Evolutionary conservation across 2,888 invertebrate species (phyloP), one percentile per base, ranked within the genome.

Genomic region (Teleiodes luculella): DNA sequence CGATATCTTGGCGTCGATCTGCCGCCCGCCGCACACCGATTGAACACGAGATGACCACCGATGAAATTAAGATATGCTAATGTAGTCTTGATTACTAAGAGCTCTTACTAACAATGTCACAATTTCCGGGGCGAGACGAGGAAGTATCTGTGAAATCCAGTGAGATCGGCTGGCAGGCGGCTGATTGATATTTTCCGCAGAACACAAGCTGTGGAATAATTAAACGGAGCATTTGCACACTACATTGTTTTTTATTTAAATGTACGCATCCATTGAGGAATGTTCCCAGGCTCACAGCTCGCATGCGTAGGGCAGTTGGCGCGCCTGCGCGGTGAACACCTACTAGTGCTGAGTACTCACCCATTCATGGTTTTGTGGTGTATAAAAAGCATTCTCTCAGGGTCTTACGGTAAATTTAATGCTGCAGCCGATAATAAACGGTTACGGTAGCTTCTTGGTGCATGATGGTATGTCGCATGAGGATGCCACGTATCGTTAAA

Each of bases 261-360:
- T 47, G 41, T 6, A 36, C 53, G 36, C 47, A 46, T 53, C 48
- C 57, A 57, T 57, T 57, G 31, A 54, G 54, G 54, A 49, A 54
- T 57, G 46, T 57, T 53, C 41, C 43, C 52, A 51, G 52, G 57
- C 48, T 49, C 39, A 55, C 54, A 57, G 57, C 13, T 46, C 28
- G 41, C 54, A 33, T 48, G 56, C 41, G 54, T 54, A 57, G 52
- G 52, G 13, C 51, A 51, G 37, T 50, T 53, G 53, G 58, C 70
- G 59, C 66, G 68, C 64, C 63, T 64, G 62, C 63, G 20, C 13
- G 33, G 35, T 18, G 66, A 72, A 70, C 61, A 61, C 71, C 62
- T 72, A 74, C 57, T 63, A 74, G 72, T 68, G 67, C 71, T 58
- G 55, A 57, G 57, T 59, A 59, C 59, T 49, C 52, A 46, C 55